These are phyloP conservation scores for Marcusenius ussheri DNA, from an alignment of 2,113 vertebrate species.

Conservation along the genomic window DNA sequence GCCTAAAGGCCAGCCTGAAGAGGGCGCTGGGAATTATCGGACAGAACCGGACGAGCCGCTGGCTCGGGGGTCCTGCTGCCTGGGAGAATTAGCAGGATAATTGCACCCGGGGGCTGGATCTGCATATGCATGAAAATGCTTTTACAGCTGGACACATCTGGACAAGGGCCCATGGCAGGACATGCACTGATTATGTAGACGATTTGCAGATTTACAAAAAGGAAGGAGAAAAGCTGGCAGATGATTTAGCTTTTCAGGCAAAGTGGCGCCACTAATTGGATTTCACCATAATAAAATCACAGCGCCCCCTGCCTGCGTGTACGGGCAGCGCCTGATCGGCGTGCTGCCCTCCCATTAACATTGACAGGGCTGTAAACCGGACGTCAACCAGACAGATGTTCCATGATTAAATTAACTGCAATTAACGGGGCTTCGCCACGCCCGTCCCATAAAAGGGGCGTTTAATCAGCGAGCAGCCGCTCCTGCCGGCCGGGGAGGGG, in stretches of 20 bases:
- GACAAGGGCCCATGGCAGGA: not conserved
- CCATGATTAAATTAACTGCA: not conserved
- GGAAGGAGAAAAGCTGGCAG: not conserved
- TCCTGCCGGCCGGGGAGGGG: not conserved
- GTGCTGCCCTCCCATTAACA: not conserved
- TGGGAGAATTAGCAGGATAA: not conserved
- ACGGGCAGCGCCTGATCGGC: not conserved
- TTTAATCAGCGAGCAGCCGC: not conserved
- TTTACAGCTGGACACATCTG: not conserved
- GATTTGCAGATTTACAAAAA: too few species aligned
- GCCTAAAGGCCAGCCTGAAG: not conserved
- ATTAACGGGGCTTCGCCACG: not conserved
- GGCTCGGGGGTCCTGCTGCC: not conserved
- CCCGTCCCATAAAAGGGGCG: not conserved
- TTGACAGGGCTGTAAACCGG: not conserved
- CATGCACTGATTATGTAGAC: not conserved
- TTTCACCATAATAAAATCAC: not conserved
- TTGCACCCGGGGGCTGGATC: not conserved
- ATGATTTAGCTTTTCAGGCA: not conserved
- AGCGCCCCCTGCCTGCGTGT: not conserved
- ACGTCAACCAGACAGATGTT: constrained; percentile 9
- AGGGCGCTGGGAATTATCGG: not conserved
- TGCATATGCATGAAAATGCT: not conserved
- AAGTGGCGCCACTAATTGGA: not conserved
- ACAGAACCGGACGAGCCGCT: not conserved